Conservation (phyloP, 2,888 invertebrate species). For the Apodemia mormo region DNA sequence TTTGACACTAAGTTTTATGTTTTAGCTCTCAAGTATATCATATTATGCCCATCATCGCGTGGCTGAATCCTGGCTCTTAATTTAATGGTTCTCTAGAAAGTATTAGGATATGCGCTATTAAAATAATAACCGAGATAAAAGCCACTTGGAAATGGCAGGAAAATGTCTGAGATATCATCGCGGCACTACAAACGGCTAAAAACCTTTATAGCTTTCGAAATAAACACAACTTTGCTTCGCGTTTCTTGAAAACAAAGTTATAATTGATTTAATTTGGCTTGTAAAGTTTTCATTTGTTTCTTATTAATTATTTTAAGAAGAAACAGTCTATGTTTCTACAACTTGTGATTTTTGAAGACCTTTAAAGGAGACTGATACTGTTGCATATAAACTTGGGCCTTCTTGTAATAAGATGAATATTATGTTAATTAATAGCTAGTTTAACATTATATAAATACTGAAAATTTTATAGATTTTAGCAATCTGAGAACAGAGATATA, state of each 20-base stretch:
- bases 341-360: no score
- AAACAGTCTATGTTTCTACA: neutral
- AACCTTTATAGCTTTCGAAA: slow-evolving; percentile 13
- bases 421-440: no score
- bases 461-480: no score
- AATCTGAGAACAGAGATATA: no score
- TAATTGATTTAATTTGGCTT: slow-evolving; percentile 11
- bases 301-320: slow-evolving; percentile 7
- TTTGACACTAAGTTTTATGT: neutral
- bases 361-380: no score
- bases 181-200: slow-evolving; percentile 6
- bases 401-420: no score
- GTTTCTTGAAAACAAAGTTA: slow-evolving; percentile 9
- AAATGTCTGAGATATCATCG: slow-evolving; percentile 16
- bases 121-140: slow-evolving; percentile 40
- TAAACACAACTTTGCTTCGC: slow-evolving; percentile 4
- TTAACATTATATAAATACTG: no score
- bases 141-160: slow-evolving; percentile 9
- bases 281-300: slow-evolving; percentile 2
- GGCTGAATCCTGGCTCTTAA: neutral
- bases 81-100: slow-evolving; percentile 11
- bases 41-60: neutral
- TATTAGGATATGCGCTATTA: slow-evolving; percentile 24
- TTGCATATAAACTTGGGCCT: no score
- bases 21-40: neutral